phyloP scores from a whole-genome alignment of 2,113 vertebrate species.

The Strigops habroptila region DNA sequence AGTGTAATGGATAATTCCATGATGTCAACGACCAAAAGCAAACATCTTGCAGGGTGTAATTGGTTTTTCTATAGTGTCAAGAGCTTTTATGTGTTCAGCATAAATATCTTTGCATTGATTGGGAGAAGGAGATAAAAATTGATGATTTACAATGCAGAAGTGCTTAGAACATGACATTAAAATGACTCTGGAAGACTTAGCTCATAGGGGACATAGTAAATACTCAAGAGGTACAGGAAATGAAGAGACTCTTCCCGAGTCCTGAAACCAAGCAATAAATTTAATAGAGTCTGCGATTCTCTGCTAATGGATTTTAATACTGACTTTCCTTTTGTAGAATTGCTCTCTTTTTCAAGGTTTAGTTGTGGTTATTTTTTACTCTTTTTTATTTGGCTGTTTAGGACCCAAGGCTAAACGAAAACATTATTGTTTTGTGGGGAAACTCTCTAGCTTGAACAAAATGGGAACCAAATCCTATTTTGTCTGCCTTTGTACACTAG shows the following conservation, averaged over 20 bases:
- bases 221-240: constrained; percentile 61
- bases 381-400: background rate
- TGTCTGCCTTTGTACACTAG: background rate
- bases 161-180: constrained; percentile 58
- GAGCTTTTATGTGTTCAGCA: constrained; percentile 69
- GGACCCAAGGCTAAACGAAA: background rate
- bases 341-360: background rate
- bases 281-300: constrained; percentile 36
- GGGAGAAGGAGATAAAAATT: constrained; percentile 68
- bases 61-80: constrained; percentile 64
- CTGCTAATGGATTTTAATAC: constrained; percentile 44
- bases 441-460: background rate
- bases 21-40: constrained; percentile 49
- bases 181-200: constrained; percentile 65
- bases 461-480: background rate
- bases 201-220: constrained; percentile 56
- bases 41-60: constrained; percentile 51
- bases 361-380: background rate
- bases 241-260: constrained; percentile 55
- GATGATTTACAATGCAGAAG: constrained; percentile 48
- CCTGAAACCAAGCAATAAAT: constrained; percentile 50
- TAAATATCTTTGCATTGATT: constrained; percentile 72
- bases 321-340: background rate
- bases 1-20: constrained; percentile 58
- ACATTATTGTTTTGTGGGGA: background rate